Evolutionary conservation across 1,140 invertebrate genomes (phyloP).

Genomic region (Leptinotarsa texana): DNA sequence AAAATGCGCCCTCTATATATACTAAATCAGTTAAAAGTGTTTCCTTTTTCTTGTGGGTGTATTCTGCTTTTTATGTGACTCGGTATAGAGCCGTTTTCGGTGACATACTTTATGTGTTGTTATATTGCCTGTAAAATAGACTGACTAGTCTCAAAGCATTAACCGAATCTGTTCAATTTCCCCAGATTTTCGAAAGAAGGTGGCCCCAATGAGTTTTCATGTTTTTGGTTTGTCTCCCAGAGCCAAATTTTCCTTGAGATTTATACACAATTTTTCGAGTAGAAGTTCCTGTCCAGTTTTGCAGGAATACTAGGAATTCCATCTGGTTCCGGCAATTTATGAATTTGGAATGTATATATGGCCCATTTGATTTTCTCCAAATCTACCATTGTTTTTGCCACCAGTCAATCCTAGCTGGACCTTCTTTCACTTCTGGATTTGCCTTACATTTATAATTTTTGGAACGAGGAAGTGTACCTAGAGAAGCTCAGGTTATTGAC

Average conservation of each 20-base stretch:
- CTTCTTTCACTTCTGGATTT: too few species aligned
- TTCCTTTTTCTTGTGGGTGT: background rate
- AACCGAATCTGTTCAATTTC: background rate
- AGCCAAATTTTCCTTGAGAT: background rate
- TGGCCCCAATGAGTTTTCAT: background rate
- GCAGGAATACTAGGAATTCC: background rate
- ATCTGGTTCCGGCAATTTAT: background rate
- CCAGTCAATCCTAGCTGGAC: too few species aligned
- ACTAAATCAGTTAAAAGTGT: background rate
- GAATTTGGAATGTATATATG: background rate
- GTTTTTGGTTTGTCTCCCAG: background rate
- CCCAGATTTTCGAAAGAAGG: background rate
- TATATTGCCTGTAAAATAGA: too few species aligned
- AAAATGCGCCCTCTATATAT: background rate
- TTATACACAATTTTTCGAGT: background rate
- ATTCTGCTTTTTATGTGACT: too few species aligned
- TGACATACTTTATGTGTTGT: too few species aligned
- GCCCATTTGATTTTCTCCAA: background rate
- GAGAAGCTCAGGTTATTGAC: too few species aligned
- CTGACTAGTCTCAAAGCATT: background rate
- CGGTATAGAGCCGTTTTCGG: too few species aligned
- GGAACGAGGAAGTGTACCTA: too few species aligned
- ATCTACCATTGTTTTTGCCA: background rate
- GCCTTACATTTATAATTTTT: too few species aligned
- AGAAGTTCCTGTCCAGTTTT: background rate